Evolutionary conservation across 2,797 vertebrate genomes (phyloP).

Genomic region (Microcaecilia unicolor): DNA sequence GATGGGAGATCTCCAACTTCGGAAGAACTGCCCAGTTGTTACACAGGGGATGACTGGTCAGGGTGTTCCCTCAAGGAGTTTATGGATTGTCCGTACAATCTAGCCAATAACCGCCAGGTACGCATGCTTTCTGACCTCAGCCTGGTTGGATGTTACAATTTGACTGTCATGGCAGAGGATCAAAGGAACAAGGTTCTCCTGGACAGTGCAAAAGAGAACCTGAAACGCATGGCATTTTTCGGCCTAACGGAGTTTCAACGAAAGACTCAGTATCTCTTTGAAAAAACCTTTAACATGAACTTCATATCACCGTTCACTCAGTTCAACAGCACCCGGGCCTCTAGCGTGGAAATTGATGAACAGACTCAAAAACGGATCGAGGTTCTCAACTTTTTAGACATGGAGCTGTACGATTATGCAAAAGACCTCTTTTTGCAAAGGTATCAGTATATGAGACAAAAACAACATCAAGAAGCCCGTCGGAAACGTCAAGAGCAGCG

Average conservation of each 20-base stretch:
- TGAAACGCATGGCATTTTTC: conserved; percentile 90
- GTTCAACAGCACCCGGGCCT: conserved; percentile 86
- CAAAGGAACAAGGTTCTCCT: conserved; percentile 82
- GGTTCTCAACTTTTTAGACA: conserved; percentile 84
- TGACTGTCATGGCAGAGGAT: conserved; percentile 81
- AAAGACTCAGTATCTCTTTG: conserved; percentile 94
- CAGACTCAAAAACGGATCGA: conserved; percentile 80
- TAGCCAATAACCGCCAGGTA: conserved; percentile 92
- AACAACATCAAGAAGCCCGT: conserved; percentile 81
- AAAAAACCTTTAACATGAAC: conserved; percentile 87
- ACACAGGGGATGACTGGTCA: conserved; percentile 89
- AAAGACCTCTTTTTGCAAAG: conserved; percentile 93
- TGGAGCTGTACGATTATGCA: conserved; percentile 88
- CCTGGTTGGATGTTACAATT: conserved; percentile 92
- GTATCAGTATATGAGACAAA: conserved; percentile 87
- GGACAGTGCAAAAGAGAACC: conserved; percentile 89
- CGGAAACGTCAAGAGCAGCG: conserved; percentile 79
- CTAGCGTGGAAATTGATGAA: conserved; percentile 76
- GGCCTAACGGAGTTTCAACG: conserved; percentile 94
- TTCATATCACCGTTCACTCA: conserved; percentile 93
- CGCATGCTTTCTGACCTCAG: conserved; percentile 96
- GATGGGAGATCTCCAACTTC: conserved; percentile 83
- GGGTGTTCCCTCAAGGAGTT: conserved; percentile 88
- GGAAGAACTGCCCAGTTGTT: conserved; percentile 88
- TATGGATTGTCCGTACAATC: conserved; percentile 90